Percentiles rank a stretch among this genome's conserved stretches.
phyloP scores from a whole-genome alignment of 2,113 vertebrate species.

The Pandion haliaetus region DNA sequence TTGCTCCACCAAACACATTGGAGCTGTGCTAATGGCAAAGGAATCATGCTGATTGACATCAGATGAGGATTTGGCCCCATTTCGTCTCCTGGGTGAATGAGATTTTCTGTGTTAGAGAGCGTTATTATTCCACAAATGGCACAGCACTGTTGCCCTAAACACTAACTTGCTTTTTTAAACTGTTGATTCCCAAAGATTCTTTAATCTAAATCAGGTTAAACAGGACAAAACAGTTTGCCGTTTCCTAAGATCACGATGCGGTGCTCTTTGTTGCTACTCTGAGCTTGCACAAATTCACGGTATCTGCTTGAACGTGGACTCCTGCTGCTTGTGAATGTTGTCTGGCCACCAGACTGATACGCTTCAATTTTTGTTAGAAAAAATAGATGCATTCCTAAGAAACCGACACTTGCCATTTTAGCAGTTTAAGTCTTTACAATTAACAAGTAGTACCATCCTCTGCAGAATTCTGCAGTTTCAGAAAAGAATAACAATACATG shows the following conservation, averaged over 20 bases:
- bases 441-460: not conserved
- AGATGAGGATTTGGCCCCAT: constrained; percentile 15
- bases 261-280: not conserved
- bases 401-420: not conserved
- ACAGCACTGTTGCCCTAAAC: not conserved
- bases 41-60: constrained; percentile 44
- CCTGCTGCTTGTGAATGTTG: not conserved
- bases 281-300: not conserved
- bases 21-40: constrained; percentile 18
- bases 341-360: not conserved
- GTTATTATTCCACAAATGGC: not conserved
- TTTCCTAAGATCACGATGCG: not conserved
- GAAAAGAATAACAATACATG: not conserved
- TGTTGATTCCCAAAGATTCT: not conserved
- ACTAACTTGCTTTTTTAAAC: not conserved
- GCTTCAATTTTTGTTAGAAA: not conserved
- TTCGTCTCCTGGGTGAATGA: constrained; percentile 2
- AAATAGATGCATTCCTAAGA: not conserved
- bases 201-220: not conserved
- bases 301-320: not conserved
- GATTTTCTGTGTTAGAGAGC: not conserved
- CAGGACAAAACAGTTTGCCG: not conserved
- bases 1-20: constrained; percentile 32
- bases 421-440: not conserved
- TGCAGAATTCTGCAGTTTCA: not conserved